Percentiles rank a stretch among this genome's conserved stretches.
These are phyloP conservation scores for Oceanites oceanicus DNA, from an alignment of 2,113 vertebrate genomes.

Conservation along the genomic window DNA sequence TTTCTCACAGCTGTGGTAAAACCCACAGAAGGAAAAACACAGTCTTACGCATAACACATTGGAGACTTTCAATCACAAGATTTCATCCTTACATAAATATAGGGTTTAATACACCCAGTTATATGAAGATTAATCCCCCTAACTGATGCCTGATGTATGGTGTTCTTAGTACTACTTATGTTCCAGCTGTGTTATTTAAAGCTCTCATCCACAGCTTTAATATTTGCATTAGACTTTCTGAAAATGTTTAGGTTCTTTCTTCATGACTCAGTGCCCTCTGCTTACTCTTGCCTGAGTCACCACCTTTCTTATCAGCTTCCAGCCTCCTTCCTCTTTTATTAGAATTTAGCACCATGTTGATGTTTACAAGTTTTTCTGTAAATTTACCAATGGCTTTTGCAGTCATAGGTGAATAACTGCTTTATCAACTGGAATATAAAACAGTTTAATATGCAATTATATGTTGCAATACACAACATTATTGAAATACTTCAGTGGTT, in stretches of 20 bases:
- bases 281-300: background rate
- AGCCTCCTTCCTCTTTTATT: background rate
- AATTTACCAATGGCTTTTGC: background rate
- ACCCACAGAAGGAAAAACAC: background rate
- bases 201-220: background rate
- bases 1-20: background rate
- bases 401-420: background rate
- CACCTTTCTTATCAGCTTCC: background rate
- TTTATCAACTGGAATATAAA: background rate
- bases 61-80: background rate
- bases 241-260: background rate
- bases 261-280: background rate
- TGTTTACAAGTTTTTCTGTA: background rate
- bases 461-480: background rate
- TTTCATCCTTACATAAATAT: background rate
- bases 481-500: background rate
- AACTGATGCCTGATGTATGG: background rate
- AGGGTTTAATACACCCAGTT: background rate
- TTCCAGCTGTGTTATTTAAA: slow-evolving; percentile 6
- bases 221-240: background rate
- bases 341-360: background rate
- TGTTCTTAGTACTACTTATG: background rate
- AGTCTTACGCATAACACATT: background rate
- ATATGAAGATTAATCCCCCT: background rate
- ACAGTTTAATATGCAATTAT: background rate